Conservation (phyloP, 2,888 invertebrate species). For the Phortica okadai region DNA sequence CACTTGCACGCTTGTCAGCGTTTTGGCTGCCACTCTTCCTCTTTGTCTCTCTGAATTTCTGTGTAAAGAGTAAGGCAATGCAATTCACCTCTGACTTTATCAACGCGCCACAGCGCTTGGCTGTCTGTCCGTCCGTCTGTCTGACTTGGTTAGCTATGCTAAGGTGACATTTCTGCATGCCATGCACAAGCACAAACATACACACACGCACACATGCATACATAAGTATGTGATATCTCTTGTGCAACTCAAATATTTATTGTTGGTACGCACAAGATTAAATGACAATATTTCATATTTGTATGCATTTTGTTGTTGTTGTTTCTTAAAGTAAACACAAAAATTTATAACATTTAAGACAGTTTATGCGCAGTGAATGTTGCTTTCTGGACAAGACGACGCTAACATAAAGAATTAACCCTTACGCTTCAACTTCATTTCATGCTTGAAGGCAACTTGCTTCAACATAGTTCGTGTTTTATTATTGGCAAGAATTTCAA, state of each 20-base stretch:
- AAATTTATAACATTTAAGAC: too few relatives aligned
- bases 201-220: too few relatives aligned
- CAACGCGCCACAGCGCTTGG: background rate
- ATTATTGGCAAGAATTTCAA: too few relatives aligned
- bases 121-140: too few relatives aligned
- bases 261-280: constrained; percentile 7
- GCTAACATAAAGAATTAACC: too few relatives aligned
- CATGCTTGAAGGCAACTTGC: too few relatives aligned
- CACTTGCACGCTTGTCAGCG: background rate
- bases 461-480: too few relatives aligned
- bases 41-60: background rate
- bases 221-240: background rate
- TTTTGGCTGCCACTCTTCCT: too few relatives aligned
- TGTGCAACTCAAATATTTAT: background rate
- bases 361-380: too few relatives aligned
- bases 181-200: too few relatives aligned
- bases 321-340: background rate
- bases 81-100: constrained; percentile 32
- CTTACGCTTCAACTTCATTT: too few relatives aligned
- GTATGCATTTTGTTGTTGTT: background rate
- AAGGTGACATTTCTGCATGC: background rate
- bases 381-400: too few relatives aligned
- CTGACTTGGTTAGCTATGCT: background rate
- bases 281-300: constrained; percentile 9
- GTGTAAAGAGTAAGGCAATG: constrained; percentile 8